These are phyloP conservation scores for Platichthys stellatus DNA, from an alignment of 2,113 vertebrate species.

Conservation along the genomic window DNA sequence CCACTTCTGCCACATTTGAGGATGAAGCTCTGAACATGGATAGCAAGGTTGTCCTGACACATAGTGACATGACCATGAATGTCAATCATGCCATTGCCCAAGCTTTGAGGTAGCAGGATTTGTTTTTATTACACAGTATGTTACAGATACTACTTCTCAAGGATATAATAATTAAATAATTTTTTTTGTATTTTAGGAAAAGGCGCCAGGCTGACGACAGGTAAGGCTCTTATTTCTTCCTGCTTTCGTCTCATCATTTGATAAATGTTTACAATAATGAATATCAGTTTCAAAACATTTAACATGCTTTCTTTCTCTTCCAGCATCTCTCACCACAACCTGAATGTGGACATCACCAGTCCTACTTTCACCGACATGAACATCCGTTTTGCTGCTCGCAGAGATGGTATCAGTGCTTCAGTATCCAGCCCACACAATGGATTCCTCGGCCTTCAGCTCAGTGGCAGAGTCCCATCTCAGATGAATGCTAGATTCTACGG, in stretches of 20 bases:
- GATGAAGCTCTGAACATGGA: conserved; percentile 62
- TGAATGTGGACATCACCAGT: conserved; percentile 86
- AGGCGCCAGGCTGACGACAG: conserved; percentile 52
- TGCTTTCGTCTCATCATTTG: background rate
- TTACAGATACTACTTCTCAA: background rate
- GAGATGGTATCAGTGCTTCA: conserved; percentile 66
- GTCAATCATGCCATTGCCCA: conserved; percentile 74
- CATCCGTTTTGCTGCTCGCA: conserved; percentile 66
- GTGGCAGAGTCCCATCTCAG: conserved; percentile 42
- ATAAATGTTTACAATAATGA: background rate
- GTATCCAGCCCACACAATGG: conserved; percentile 84
- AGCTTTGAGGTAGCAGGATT: conserved; percentile 78
- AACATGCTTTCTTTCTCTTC: conserved; percentile 31
- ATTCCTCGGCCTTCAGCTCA: conserved; percentile 78
- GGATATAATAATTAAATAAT: background rate
- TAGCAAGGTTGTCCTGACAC: conserved; percentile 78
- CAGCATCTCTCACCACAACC: conserved; percentile 73
- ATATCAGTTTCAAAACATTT: background rate
- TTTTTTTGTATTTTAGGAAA: conserved; percentile 49
- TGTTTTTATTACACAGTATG: background rate
- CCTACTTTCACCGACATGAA: conserved; percentile 84
- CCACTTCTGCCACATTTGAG: conserved; percentile 74
- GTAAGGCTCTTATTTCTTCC: conserved; percentile 32
- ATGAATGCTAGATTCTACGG: conserved; percentile 82
- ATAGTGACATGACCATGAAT: conserved; percentile 84